Percentiles rank a stretch among this genome's conserved stretches.
phyloP scores from a whole-genome alignment of 2,888 invertebrate species.

The Diarsia mendica region DNA sequence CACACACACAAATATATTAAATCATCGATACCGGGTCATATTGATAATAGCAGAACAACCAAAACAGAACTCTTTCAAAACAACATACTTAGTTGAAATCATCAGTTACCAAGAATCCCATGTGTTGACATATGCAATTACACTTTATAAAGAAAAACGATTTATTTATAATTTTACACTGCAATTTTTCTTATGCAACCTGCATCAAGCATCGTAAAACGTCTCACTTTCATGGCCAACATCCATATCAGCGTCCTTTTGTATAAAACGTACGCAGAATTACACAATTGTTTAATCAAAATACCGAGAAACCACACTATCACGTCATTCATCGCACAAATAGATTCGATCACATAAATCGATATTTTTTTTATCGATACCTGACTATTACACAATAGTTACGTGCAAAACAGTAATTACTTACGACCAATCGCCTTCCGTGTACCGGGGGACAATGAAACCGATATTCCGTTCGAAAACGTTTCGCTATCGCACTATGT shows the following conservation, averaged over 20 bases:
- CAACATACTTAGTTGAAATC: neutral
- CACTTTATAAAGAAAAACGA: conserved; percentile 44
- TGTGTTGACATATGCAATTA: conserved; percentile 30
- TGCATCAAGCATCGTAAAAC: conserved; percentile 44
- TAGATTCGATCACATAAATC: conserved; percentile 70
- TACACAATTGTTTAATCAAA: conserved; percentile 66
- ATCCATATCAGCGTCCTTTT: conserved; percentile 49
- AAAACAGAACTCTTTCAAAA: conserved; percentile 4
- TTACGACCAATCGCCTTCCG: conserved; percentile 82
- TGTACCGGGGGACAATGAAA: conserved; percentile 85
- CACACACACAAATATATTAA: neutral
- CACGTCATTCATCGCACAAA: conserved; percentile 64
- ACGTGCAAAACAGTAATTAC: conserved; percentile 86
- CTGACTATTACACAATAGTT: conserved; percentile 83
- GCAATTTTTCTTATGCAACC: conserved; percentile 54
- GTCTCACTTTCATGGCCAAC: conserved; percentile 54
- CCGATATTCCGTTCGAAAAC: conserved; percentile 83
- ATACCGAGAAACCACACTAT: conserved; percentile 65
- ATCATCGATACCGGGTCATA: neutral
- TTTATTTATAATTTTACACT: conserved; percentile 45
- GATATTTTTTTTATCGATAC: conserved; percentile 74
- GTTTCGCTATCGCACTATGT: conserved; percentile 77
- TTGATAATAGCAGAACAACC: neutral
- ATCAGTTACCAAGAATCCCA: conserved; percentile 13
- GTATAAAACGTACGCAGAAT: conserved; percentile 52